Evolutionary conservation across 2,797 vertebrate species (phyloP).

Genomic region (Gambelia wislizenii): DNA sequence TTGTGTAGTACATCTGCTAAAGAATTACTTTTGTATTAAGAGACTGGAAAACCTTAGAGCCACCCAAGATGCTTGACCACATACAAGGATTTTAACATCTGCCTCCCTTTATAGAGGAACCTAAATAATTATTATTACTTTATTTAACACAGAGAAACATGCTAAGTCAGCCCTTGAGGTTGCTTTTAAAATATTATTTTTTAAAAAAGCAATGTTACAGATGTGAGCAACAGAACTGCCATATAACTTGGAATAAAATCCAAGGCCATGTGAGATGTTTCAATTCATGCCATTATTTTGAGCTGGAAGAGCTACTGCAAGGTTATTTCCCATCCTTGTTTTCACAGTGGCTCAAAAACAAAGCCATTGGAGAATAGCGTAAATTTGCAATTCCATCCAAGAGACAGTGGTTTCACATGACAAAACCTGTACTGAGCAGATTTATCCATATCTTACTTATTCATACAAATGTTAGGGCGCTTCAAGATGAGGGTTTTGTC

Average conservation of each 20-base stretch:
- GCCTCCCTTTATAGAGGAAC: constrained; percentile 59
- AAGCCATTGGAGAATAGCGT: not conserved
- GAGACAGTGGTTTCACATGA: not conserved
- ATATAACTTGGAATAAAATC: constrained; percentile 34
- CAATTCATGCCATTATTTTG: not conserved
- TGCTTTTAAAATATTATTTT: constrained; percentile 17
- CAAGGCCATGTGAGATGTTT: not conserved
- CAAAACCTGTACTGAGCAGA: not conserved
- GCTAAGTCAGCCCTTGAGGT: constrained; percentile 67
- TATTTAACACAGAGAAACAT: constrained; percentile 57
- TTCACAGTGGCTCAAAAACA: not conserved
- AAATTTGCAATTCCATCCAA: not conserved
- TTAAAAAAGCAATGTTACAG: constrained; percentile 37
- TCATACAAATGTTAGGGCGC: not conserved
- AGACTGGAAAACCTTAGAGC: constrained; percentile 62
- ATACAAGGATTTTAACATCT: constrained; percentile 60
- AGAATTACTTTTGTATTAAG: constrained; percentile 54
- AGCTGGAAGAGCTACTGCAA: not conserved
- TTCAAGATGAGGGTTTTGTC: not conserved
- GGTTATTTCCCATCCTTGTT: not conserved
- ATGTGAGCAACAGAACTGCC: not conserved
- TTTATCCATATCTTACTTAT: not conserved
- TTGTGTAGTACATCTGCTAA: not conserved
- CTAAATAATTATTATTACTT: constrained; percentile 53
- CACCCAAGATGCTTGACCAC: constrained; percentile 63